A percentile compares a stretch with the other conserved stretches of the same genome.
These are phyloP conservation scores for Coluber constrictor DNA, from an alignment of 2,797 vertebrate genomes.

Conservation along the genomic window DNA sequence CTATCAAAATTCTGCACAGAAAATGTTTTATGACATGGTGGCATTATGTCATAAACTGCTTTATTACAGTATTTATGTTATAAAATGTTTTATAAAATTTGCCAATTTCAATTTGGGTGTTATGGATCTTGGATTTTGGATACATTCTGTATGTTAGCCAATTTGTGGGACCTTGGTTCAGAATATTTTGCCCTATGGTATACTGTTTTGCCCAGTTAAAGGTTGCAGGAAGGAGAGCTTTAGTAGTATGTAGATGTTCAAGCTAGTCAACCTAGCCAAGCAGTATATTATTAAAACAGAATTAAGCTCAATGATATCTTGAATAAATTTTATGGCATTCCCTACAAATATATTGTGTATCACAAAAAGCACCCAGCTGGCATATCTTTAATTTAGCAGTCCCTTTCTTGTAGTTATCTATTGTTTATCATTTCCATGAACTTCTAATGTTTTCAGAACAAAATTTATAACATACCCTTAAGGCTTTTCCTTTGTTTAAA, in stretches of 20 bases:
- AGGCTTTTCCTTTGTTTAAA: background rate
- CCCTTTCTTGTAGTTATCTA: background rate
- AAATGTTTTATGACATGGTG: background rate
- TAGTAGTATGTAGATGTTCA: background rate
- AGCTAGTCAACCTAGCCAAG: background rate
- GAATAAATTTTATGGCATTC: background rate
- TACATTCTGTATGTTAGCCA: background rate
- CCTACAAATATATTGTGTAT: background rate
- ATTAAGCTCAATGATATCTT: background rate
- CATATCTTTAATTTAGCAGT: background rate
- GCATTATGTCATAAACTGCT: background rate
- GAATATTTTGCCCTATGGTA: background rate
- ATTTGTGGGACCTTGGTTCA: background rate
- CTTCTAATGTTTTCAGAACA: background rate
- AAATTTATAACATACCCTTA: background rate
- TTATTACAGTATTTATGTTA: background rate
- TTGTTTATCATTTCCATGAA: background rate
- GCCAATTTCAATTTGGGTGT: background rate
- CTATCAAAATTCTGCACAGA: background rate
- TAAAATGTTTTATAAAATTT: background rate
- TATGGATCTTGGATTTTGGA: background rate
- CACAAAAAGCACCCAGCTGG: background rate
- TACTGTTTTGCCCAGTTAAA: background rate
- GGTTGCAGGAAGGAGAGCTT: background rate
- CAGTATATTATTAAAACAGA: background rate